Percentiles rank a stretch among this genome's conserved stretches.
These are phyloP conservation scores for Argyra leucocephala DNA, from an alignment of 2,888 invertebrate genomes.

Conservation along the genomic window DNA sequence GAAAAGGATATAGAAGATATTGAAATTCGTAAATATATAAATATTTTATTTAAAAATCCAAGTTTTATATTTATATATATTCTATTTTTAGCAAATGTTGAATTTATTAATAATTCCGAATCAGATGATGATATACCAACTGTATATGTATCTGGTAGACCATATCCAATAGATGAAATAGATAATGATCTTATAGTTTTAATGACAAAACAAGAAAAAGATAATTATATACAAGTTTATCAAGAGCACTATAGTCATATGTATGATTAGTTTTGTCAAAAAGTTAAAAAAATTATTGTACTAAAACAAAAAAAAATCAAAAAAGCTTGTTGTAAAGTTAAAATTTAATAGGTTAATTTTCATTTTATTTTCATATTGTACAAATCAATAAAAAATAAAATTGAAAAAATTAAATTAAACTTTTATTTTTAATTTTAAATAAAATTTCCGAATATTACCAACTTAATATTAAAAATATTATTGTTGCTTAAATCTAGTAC, in stretches of 20 bases:
- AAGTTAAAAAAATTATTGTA: not conserved
- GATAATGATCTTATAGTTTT: conserved; percentile 76
- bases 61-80: conserved; percentile 12
- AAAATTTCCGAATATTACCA: too few relatives aligned
- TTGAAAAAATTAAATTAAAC: not conserved
- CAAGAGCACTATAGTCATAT: conserved; percentile 89
- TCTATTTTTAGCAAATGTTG: conserved; percentile 52
- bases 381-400: not conserved
- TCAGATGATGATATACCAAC: conserved; percentile 61
- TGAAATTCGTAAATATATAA: conserved; percentile 50
- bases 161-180: conserved; percentile 72
- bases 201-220: conserved; percentile 88
- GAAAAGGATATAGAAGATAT: conserved; percentile 61
- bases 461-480: too few relatives aligned
- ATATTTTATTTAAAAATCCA: not conserved
- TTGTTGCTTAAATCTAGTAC: too few relatives aligned
- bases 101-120: conserved; percentile 54
- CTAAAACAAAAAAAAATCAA: not conserved
- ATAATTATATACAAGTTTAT: conserved; percentile 85
- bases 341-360: not conserved
- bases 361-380: not conserved
- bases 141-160: conserved; percentile 69
- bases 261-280: conserved; percentile 53
- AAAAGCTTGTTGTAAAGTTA: conserved; percentile 2
- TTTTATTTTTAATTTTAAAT: too few relatives aligned